Percentiles rank a stretch among this genome's conserved stretches.
Conservation (phyloP, 2,113 vertebrate species). For the Dasyurus viverrinus region DNA sequence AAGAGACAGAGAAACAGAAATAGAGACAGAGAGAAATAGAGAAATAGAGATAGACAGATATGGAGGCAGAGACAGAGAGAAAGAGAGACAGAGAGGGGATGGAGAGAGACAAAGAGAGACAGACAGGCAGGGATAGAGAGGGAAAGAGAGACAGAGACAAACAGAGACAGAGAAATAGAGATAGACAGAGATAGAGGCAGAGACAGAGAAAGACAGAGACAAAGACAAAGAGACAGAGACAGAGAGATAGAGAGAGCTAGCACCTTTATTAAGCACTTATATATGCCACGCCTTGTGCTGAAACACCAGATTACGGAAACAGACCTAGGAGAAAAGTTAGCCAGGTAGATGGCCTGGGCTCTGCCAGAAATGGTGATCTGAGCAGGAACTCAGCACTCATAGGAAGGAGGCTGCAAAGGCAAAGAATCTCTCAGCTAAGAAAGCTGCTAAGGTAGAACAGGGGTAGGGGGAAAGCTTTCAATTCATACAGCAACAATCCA, state of each 20-base stretch:
- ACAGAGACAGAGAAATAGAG: no score
- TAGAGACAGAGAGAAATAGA: neutral
- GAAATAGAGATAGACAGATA: neutral
- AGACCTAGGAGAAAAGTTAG: neutral
- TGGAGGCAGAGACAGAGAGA: no score
- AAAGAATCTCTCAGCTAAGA: neutral
- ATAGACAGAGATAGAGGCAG: no score
- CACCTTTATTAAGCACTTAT: neutral
- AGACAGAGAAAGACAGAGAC: no score
- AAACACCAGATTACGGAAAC: neutral
- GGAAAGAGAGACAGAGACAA: neutral
- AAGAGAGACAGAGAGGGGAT: no score
- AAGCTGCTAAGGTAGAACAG: neutral
- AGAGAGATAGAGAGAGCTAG: no score
- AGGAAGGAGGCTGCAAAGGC: neutral
- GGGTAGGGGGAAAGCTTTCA: neutral
- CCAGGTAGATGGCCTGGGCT: neutral
- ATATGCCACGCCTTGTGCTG: neutral
- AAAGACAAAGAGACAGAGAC: no score
- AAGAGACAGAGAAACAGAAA: neutral
- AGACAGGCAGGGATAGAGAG: no score
- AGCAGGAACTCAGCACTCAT: neutral
- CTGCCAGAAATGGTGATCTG: neutral
- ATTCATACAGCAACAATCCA: neutral
- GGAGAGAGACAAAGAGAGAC: no score